phyloP scores from a whole-genome alignment of 2,797 vertebrate species.

The Borostomias antarcticus region DNA sequence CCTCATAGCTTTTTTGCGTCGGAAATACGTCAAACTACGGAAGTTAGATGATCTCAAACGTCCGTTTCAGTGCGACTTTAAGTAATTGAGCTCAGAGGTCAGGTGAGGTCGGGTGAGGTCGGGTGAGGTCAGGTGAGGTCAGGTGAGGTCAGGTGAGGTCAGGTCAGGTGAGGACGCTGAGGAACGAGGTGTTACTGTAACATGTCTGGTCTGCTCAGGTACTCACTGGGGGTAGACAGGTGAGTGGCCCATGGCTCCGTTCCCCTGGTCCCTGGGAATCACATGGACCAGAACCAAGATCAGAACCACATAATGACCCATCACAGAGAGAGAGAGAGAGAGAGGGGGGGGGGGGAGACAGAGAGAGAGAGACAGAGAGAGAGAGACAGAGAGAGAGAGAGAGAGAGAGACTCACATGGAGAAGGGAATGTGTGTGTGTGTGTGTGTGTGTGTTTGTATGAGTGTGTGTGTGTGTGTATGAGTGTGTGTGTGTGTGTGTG shows the following conservation, averaged over 20 bases:
- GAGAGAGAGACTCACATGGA: neutral
- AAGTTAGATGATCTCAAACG: no score
- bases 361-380: neutral
- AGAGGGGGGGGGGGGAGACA: neutral
- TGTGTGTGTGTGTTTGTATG: no score
- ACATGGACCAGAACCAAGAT: neutral
- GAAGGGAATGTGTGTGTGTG: no score
- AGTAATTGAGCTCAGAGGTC: no score
- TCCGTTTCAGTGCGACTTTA: no score
- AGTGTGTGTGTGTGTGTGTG: no score
- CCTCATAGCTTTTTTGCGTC: no score
- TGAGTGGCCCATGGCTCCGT: neutral
- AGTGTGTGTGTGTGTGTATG: no score
- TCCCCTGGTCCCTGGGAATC: neutral
- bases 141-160: no score
- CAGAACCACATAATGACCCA: neutral
- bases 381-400: neutral
- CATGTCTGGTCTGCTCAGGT: neutral
- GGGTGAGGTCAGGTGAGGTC: no score
- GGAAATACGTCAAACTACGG: no score
- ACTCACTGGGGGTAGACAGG: neutral
- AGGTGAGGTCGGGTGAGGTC: no score
- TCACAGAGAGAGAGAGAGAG: neutral
- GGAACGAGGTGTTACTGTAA: neutral
- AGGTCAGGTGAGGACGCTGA: neutral